Base-by-base conservation (phyloP, 2,113 vertebrate genomes). In the Nothobranchius furzeri region DNA sequence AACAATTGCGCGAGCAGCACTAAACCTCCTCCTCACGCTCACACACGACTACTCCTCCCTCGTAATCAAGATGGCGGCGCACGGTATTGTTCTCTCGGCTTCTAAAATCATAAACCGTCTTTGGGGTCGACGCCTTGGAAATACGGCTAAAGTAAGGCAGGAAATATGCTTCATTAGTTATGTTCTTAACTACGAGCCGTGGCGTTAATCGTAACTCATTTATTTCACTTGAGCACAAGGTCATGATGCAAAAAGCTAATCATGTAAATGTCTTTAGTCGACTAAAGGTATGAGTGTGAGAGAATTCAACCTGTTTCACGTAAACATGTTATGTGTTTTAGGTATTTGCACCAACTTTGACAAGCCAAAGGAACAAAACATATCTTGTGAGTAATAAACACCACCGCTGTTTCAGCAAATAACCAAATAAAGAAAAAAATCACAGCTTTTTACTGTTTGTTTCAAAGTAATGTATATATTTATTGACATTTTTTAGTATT, bases 51-150 rank as follows among this genome's bases (percentile, higher is more conserved):
- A 4, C 17, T 3, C 0, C 60, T n/a, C 40, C 54, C 54, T 52
- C 37, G 25, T n/a, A 54, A 42, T 50, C 76, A 93, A 88, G 85
- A 93, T 93, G 92, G 92, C 91, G 20, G 72, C 84, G 1, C 82
- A 70, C 83, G 69, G 83, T 75, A 73, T 82, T 0, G 66, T 75
- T 2, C 60, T 90, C 7, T 88, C 88, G 1, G 66, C 90, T 52
- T 84, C 85, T 12, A 92, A 87, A 83, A 64, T 89, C 3, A 36
- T 92, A 4, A 85, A 75, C 60, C 87, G 88, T n/a, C 63, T 88
- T 4, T 77, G 78, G 79, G 77, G 76, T 45, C 85, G 88, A 73
- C 84, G 76, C 12, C 47, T 90, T 4, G 87, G 82, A 65, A 88
- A 76, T 12, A 61, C 90, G 13, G 60, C 64, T 2, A 92, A 91